These are phyloP conservation scores for Nasonia giraulti DNA, from an alignment of 1,140 invertebrate genomes.

Conservation along the genomic window DNA sequence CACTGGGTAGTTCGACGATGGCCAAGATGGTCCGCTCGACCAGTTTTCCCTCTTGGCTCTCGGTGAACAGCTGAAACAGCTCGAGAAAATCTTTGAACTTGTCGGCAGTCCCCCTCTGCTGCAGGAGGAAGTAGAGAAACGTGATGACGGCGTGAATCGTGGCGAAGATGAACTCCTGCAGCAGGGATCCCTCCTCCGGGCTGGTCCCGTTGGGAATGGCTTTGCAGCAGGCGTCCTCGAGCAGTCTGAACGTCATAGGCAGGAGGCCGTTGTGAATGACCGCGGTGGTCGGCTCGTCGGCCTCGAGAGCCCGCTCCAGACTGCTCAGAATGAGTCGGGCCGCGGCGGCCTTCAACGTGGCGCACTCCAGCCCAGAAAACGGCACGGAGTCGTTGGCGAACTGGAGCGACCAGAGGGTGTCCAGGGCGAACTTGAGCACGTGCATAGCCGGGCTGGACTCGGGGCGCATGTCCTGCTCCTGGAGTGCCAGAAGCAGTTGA, in stretches of 20 bases:
- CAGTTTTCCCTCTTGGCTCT: conserved; percentile 77
- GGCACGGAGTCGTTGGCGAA: conserved; percentile 71
- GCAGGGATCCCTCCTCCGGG: conserved; percentile 67
- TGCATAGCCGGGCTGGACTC: conserved; percentile 77
- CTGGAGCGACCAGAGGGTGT: conserved; percentile 78
- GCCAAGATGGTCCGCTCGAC: conserved; percentile 76
- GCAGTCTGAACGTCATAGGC: conserved; percentile 77
- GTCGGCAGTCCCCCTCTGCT: conserved; percentile 75
- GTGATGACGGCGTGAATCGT: conserved; percentile 77
- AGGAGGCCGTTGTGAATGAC: conserved; percentile 79
- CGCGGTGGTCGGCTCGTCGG: conserved; percentile 76
- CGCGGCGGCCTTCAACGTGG: conserved; percentile 76
- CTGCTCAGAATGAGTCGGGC: conserved; percentile 77
- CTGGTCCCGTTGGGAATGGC: conserved; percentile 52
- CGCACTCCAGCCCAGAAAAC: conserved; percentile 61
- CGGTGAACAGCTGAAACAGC: conserved; percentile 77
- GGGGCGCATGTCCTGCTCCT: conserved; percentile 76
- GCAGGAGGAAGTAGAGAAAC: conserved; percentile 77
- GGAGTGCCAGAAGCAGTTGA: conserved; percentile 77
- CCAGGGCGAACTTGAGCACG: conserved; percentile 78
- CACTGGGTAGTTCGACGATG: conserved; percentile 74
- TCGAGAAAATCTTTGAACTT: conserved; percentile 78
- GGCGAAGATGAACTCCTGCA: conserved; percentile 79
- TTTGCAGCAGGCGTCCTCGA: conserved; percentile 75
- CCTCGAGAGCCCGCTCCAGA: conserved; percentile 76